Base-by-base conservation (phyloP, 2,113 vertebrate species). In the Ictidomys tridecemlineatus region DNA sequence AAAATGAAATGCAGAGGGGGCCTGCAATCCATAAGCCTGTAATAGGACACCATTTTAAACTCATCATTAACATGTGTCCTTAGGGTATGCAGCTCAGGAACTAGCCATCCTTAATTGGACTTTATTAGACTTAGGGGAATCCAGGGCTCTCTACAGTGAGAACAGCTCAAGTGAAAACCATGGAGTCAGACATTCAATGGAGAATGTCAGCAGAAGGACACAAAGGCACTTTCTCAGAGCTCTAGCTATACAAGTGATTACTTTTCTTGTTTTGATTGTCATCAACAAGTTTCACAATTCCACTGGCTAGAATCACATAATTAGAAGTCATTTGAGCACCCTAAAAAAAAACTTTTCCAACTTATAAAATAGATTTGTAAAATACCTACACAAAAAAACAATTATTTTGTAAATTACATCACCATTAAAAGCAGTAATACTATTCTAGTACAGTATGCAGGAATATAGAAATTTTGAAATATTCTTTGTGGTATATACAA, bases 171-270 rank as follows among this genome's bases (percentile, higher is more conserved):
- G 84, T 96, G 96, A 86, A 98, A 98, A 97, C 93, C 90, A 97
- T 94, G 95, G 98, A 97, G 96, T 98, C 94, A 97, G 94, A 96
- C 34, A 90, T 90, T 89, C 96, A 28, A 95, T 76, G 94, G 92
- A 96, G 86, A 98, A 98, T 97, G 95, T 97, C 97, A 98, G 95
- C 30, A 94, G 97, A 98, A 98, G 96, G 98, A 98, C 95, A 98
- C 95, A 98, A 97, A 98, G 97, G 90, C 58, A 26, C 91, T 96
- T 97, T 98, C 90, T 97, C 94, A 95, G 94, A 93, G 93, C 89
- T 98, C 95, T 87, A 97, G 85, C 80, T 98, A 97, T 86, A 98
- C 97, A 96, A 98, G 91, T 82, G 77, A 97, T 98, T 98, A 94
- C 97, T 98, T 97, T 98, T 96, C 93, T 95, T 96, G 70, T 96